Evolutionary conservation across 2,888 invertebrate genomes (phyloP).

Genomic region (Fragum fragum): DNA sequence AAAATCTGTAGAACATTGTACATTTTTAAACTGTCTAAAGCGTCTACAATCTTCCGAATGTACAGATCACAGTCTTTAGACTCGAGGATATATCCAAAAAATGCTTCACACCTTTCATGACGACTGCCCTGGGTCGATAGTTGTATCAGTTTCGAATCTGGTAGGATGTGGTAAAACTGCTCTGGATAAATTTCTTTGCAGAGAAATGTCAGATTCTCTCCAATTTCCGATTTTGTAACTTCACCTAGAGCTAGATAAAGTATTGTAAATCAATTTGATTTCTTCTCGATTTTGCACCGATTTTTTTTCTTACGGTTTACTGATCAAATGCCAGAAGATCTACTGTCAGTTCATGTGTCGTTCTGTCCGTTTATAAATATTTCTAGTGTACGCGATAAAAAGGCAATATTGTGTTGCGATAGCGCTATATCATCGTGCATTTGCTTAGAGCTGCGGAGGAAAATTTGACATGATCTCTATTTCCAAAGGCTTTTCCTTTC

Average conservation of each 20-base stretch:
- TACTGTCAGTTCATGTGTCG: too few species aligned
- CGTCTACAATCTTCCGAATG: background rate
- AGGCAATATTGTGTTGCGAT: too few species aligned
- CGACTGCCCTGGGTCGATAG: background rate
- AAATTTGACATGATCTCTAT: too few species aligned
- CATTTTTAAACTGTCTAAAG: background rate
- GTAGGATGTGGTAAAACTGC: background rate
- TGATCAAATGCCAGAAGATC: too few species aligned
- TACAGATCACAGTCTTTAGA: background rate
- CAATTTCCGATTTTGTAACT: background rate
- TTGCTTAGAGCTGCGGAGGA: too few species aligned
- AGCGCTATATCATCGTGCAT: too few species aligned
- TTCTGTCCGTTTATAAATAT: too few species aligned
- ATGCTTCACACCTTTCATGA: background rate
- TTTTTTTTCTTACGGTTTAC: too few species aligned
- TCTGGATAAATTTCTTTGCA: background rate
- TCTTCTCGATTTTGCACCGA: too few species aligned
- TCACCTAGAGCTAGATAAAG: background rate
- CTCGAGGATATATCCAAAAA: background rate
- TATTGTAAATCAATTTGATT: too few species aligned
- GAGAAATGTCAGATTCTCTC: conserved; percentile 3
- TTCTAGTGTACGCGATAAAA: too few species aligned
- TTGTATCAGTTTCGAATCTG: background rate
- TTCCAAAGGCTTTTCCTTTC: too few species aligned
- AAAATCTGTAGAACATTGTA: background rate